Base-by-base conservation (phyloP, 1,140 invertebrate species). In the Drosophila mauritiana region DNA sequence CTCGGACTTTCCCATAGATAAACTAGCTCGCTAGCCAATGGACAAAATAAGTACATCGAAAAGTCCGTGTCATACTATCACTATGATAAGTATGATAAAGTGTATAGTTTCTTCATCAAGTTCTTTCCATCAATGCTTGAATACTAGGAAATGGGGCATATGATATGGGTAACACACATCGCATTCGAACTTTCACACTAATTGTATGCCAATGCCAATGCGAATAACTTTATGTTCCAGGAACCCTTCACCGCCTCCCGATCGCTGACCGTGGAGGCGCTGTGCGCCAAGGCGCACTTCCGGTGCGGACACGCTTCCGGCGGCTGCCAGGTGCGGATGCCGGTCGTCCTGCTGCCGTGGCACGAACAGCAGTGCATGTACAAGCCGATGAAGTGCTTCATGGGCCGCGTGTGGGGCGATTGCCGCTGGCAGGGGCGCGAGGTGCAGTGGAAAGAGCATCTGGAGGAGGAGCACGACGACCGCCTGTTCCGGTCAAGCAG, bases 351-450 rank as follows among this genome's bases (percentile, higher is more conserved):
- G 45, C 45, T 92, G 48, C 77, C 79, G 0, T 91, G 90, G 90
- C 90, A 92, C 53, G 91, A 92, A 54, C 83, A 92, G 49, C 86
- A 92, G 61, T 92, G 91, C 73, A 80, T 91, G 46, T 92, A 84
- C 62, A 92, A 92, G 56, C 85, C 90, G 36, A 91, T 91, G 83
- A 91, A 86, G 53, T 92, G 91, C 62, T 91, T 92, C 27, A 92
- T 92, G 89, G 91, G 91, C 1, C 91, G 91, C 61, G 89, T 92
- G 1, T 92, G 91, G 90, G 89, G 89, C 43, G 81, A 91, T 34
- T 92, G 91, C 53, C 65, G 68, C 11, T 92, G 91, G 91, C 67
- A 80, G 54, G 91, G 91, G 20, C 76, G 83, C 8, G 91, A 92
- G 52, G 74, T 84, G 40, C 77, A 92, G 49, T 92, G 91, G 91